Percentiles rank a stretch among this genome's conserved stretches.
Evolutionary conservation across 2,797 vertebrate species (phyloP).

Genomic region (Rhodeus uyekii): DNA sequence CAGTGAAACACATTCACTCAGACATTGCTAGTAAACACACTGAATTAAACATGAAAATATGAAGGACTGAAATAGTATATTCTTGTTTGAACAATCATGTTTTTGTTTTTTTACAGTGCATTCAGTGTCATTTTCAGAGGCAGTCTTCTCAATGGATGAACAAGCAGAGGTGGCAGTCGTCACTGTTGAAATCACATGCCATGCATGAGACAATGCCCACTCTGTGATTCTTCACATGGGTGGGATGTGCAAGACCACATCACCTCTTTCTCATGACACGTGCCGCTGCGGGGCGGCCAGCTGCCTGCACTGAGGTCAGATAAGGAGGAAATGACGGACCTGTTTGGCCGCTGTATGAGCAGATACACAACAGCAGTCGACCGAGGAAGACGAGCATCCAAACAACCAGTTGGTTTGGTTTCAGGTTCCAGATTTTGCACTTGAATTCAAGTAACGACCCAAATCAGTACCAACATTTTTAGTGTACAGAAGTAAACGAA

Average conservation of each 20-base stretch:
- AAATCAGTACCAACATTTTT: background rate
- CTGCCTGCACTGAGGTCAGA: no score
- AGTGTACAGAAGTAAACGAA: background rate
- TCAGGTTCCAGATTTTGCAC: background rate
- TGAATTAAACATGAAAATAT: background rate
- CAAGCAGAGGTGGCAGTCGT: constrained; percentile 54
- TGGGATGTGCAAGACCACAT: constrained; percentile 47
- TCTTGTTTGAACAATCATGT: background rate
- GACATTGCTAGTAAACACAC: background rate
- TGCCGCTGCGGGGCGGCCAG: background rate
- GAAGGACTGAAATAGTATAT: background rate
- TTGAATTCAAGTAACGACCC: background rate
- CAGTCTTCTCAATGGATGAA: constrained; percentile 46
- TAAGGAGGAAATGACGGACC: constrained; percentile 1
- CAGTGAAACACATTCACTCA: background rate
- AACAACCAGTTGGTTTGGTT: background rate
- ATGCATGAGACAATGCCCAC: constrained; percentile 65
- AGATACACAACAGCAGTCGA: background rate
- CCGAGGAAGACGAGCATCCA: background rate
- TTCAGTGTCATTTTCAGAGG: background rate
- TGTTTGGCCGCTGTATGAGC: background rate
- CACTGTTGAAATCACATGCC: constrained; percentile 63
- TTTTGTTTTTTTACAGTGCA: background rate
- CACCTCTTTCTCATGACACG: constrained; percentile 51
- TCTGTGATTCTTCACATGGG: constrained; percentile 57